Conservation (phyloP, 2,888 invertebrate genomes). For the Hypsopygia costalis region DNA sequence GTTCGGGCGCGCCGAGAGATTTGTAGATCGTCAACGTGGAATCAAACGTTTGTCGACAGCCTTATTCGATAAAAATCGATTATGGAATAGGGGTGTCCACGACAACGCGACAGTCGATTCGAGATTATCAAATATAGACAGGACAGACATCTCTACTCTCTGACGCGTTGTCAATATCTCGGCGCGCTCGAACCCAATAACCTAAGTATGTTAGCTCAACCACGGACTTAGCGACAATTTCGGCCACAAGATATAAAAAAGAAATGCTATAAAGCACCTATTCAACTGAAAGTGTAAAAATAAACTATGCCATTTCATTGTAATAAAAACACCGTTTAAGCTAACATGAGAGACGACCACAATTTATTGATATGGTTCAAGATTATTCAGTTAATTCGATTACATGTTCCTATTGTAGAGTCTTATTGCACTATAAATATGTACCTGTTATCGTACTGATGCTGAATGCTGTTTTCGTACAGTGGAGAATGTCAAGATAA, state of each 20-base stretch:
- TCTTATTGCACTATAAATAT: conserved; percentile 20
- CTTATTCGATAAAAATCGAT: conserved; percentile 23
- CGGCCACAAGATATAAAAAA: conserved; percentile 61
- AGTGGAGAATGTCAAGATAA: conserved; percentile 2
- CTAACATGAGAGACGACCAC: conserved; percentile 12
- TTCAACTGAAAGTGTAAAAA: conserved; percentile 36
- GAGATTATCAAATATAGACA: conserved; percentile 37
- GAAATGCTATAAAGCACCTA: conserved; percentile 60
- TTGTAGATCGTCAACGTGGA: conserved; percentile 15
- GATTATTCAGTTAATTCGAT: conserved; percentile 12
- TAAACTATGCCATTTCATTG: conserved; percentile 28
- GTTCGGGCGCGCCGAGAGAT: conserved; percentile 50
- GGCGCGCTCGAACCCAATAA: conserved; percentile 39
- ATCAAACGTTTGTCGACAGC: conserved; percentile 21
- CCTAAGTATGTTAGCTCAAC: conserved; percentile 47
- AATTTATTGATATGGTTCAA: conserved; percentile 18
- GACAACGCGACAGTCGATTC: conserved; percentile 28
- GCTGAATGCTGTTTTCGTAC: conserved; percentile 1
- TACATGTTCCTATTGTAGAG: conserved; percentile 16
- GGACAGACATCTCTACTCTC: conserved; percentile 33
- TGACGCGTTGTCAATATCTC: conserved; percentile 38
- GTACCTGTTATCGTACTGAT: conserved; percentile 3
- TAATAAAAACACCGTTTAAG: conserved; percentile 21
- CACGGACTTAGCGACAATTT: conserved; percentile 60
- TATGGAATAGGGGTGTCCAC: conserved; percentile 17